A percentile compares a stretch with the other conserved stretches of the same genome.
Evolutionary conservation across 2,888 invertebrate genomes (phyloP).

Genomic region (Megamerina dolium): DNA sequence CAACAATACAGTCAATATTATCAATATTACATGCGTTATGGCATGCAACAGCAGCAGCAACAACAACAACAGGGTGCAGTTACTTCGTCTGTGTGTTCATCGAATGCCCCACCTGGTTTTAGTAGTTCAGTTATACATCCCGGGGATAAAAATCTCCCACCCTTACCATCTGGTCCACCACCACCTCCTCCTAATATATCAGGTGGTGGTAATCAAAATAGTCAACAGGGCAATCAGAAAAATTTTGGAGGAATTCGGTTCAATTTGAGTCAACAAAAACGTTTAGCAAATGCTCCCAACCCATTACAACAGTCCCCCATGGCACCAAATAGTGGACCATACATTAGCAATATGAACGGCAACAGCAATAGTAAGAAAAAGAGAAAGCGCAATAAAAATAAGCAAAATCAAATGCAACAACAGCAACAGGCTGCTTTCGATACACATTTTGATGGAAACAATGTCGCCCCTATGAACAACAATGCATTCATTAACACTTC

Average conservation of each 20-base stretch:
- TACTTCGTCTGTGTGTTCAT: constrained; percentile 33
- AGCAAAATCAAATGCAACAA: constrained; percentile 52
- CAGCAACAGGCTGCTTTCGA: constrained; percentile 31
- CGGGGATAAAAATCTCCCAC: constrained; percentile 46
- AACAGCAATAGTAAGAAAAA: constrained; percentile 48
- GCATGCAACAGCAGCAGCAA: constrained; percentile 25
- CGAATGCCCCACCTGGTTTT: constrained; percentile 52
- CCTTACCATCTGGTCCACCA: constrained; percentile 55
- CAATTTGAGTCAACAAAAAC: constrained; percentile 52
- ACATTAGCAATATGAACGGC: constrained; percentile 26
- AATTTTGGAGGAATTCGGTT: constrained; percentile 54
- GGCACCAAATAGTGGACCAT: not conserved
- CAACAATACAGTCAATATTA: constrained; percentile 44
- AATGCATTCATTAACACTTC: constrained; percentile 24
- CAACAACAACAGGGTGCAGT: constrained; percentile 29
- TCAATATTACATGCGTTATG: constrained; percentile 43
- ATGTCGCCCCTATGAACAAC: constrained; percentile 6
- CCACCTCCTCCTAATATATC: constrained; percentile 43
- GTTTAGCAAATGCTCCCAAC: constrained; percentile 41
- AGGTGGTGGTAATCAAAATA: constrained; percentile 17
- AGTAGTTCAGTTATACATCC: constrained; percentile 43
- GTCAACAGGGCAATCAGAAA: constrained; percentile 30
- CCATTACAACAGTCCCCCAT: constrained; percentile 34
- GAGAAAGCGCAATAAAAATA: constrained; percentile 55
- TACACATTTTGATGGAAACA: constrained; percentile 22